Evolutionary conservation across 2,888 invertebrate species (phyloP).

Genomic region (Caenorhabditis virilis): DNA sequence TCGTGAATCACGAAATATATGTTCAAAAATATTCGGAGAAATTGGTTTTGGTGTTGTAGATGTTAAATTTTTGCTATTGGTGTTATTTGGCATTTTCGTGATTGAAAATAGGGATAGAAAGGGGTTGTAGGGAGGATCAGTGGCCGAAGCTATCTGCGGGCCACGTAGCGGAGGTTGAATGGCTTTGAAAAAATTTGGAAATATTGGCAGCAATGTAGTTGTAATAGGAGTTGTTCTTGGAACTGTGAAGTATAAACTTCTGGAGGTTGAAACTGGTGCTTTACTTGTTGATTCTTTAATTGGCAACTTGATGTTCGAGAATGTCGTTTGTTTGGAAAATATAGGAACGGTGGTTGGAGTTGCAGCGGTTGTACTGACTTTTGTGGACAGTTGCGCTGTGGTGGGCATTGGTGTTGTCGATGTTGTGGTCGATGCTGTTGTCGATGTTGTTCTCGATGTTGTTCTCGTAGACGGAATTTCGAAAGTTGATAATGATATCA

Average conservation of each 20-base stretch:
- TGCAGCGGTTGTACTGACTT: not conserved
- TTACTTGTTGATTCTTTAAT: not conserved
- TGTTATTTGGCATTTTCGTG: too few relatives aligned
- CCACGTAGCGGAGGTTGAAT: constrained; percentile 3
- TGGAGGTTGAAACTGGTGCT: not conserved
- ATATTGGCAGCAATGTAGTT: not conserved
- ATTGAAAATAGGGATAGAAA: too few relatives aligned
- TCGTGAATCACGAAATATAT: too few relatives aligned
- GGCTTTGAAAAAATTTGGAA: constrained; percentile 1
- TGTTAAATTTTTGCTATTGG: too few relatives aligned
- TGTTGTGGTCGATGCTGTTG: not conserved
- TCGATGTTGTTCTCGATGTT: not conserved
- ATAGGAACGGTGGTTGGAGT: constrained; percentile 3
- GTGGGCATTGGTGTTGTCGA: not conserved
- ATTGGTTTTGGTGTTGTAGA: too few relatives aligned
- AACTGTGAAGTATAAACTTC: not conserved
- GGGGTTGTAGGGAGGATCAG: too few relatives aligned
- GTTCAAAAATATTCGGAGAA: too few relatives aligned
- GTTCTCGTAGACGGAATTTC: constrained; percentile 5
- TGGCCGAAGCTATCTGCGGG: too few relatives aligned
- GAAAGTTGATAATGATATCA: not conserved
- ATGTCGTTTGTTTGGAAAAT: too few relatives aligned
- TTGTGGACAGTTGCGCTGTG: not conserved
- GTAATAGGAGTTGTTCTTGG: not conserved
- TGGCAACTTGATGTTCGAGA: constrained; percentile 1